phyloP scores from a whole-genome alignment of 2,888 invertebrate species.

The Tetragnatha montana region DNA sequence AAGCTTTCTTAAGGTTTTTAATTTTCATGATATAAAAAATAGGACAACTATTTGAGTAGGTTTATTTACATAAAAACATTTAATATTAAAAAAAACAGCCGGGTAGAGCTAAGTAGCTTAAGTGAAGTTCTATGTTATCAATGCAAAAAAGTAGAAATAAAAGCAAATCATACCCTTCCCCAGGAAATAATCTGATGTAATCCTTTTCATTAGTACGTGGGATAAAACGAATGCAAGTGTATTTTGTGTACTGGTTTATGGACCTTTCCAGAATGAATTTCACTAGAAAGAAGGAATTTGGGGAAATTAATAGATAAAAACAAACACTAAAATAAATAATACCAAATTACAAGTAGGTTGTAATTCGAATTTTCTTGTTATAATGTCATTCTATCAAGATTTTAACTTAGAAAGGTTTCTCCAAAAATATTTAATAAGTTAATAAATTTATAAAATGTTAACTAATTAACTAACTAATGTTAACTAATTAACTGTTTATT shows the following conservation, averaged over 20 bases:
- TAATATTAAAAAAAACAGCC: no score
- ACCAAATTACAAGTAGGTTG: neutral
- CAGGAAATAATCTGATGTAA: slow-evolving; percentile 52
- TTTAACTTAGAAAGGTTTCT: neutral
- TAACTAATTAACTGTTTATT: no score
- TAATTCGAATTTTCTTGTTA: neutral
- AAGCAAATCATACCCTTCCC: slow-evolving; percentile 47
- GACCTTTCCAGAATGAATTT: slow-evolving; percentile 11
- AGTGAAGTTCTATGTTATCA: no score
- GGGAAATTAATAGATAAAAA: neutral
- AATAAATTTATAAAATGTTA: no score
- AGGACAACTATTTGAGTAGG: no score
- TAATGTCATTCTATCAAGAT: neutral
- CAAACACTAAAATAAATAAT: no score
- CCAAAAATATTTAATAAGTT: no score
- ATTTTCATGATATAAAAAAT: no score
- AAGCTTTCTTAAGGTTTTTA: no score
- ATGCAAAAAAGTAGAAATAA: neutral
- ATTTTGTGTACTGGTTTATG: slow-evolving; percentile 60
- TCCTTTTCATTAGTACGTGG: slow-evolving; percentile 56
- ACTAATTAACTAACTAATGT: no score
- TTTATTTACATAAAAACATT: no score
- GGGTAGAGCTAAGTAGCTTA: no score
- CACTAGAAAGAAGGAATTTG: neutral
- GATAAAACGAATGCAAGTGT: slow-evolving; percentile 69